Base-by-base conservation (phyloP, 2,888 invertebrate genomes). In the Lamellibrachia satsuma region DNA sequence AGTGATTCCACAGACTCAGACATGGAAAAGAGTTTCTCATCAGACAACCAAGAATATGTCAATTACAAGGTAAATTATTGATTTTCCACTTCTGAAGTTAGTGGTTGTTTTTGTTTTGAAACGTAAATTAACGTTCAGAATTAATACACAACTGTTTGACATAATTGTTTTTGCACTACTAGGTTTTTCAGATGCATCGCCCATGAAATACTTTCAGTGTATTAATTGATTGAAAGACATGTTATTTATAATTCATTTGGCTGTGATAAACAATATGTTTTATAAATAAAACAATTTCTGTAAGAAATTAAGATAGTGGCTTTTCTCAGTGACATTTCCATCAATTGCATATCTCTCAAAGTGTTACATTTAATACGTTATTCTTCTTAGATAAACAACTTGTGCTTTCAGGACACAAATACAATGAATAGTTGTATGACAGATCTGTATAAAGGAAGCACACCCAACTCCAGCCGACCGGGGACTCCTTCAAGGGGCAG, bases 371-470 rank as follows among this genome's bases (percentile, higher is more conserved):
- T 55, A 55, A 55, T 1, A 55, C 8, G 0, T 55, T 55, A 9
- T 55, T 55, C 22, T 11, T 75, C n/a, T 75, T 75, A 75, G 15
- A 15, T 75, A 75, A 15, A 75, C 15, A 75, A 75, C 75, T 52
- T 91, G 27, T 92, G n/a, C 39, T 91, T 93, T 27, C 92, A 93
- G 96, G 95, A 96, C 91, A 94, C 94, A 8, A 96, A 96, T 94
- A 91, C 94, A 8, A 94, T 95, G 93, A 96, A 96, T 93, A 95
- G 94, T 91, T 94, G 95, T 93, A 95, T 96, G 95, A 94, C 95
- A n/a, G 95, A 94, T 91, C 92, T 96, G 92, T 96, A 96, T 93
- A 94, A 75, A 75, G 94, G 91, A 94, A 92, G 52, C 90, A 91
- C 52, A 75, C 60, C 27, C 60, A 57, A n/a, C 92, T 57, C 22